Base-by-base conservation (phyloP, 2,113 vertebrate species). In the Alouatta palliata region DNA sequence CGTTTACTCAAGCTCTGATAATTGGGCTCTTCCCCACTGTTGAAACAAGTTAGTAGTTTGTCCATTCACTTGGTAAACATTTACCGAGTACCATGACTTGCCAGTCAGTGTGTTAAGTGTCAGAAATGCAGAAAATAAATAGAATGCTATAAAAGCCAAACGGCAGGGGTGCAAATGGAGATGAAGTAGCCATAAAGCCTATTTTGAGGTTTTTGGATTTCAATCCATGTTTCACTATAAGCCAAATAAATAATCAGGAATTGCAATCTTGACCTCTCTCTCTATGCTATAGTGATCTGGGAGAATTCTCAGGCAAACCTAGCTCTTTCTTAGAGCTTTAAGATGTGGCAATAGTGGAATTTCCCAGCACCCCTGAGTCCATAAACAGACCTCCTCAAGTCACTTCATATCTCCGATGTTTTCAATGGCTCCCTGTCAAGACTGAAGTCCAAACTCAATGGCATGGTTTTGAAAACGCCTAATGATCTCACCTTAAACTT, bases 81-180 rank as follows among this genome's bases (percentile, higher is more conserved):
- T 97, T 45, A 83, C 35, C 75, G 58, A 97, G 77, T 93, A 49
- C 27, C 70, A 56, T 40, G 93, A 93, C 27, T 91, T 91, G 71
- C 45, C n/a, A 76, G 27, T 21, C 32, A 93, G 54, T 79, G 14
- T 89, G 82, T 49, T 79, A 90, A 93, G 66, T 79, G 80, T 25
- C 79, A 87, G 79, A 95, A 96, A 40, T 35, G 68, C 45, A 73
- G 40, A 93, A 71, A 96, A 66, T 68, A 88, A 95, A 92, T 19
- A 30, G 61, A 91, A 68, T 58, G 4, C 5, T 54, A 14, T 12
- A 9, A 80, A 9, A 94, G 40, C 30, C 37, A 64, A 81, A n/a
- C 14, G 32, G 61, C 35, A 32, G 19, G 21, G 27, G 0, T 47
- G 35, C 47, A 4, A 21, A 20, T 73, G 35, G 43, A 80, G 30